phyloP scores from a whole-genome alignment of 2,888 invertebrate genomes.

The Elmis aenea region DNA sequence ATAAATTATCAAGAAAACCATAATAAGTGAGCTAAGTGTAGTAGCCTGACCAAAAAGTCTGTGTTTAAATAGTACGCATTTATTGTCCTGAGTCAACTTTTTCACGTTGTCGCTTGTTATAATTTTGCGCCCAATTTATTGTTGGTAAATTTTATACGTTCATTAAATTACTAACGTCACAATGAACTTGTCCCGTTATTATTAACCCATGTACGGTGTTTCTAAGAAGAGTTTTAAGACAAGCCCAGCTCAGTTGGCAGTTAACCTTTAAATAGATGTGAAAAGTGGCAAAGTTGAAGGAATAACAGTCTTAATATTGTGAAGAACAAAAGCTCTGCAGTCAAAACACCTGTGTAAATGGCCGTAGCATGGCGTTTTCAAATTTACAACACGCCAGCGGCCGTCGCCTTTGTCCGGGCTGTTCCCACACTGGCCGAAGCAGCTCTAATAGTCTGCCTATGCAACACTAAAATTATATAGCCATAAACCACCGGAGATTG shows the following conservation, averaged over 20 bases:
- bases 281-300: constrained; percentile 4
- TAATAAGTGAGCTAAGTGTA: too few relatives aligned
- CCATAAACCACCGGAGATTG: constrained; percentile 6
- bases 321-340: constrained; percentile 20
- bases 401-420: constrained; percentile 8
- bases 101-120: too few relatives aligned
- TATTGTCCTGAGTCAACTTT: too few relatives aligned
- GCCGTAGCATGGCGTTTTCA: constrained; percentile 15
- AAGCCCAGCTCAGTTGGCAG: background rate
- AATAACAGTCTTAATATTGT: constrained; percentile 7
- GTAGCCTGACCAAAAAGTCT: too few relatives aligned
- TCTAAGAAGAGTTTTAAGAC: too few relatives aligned
- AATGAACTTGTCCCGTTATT: too few relatives aligned
- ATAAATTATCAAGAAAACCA: too few relatives aligned
- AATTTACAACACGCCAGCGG: constrained; percentile 14
- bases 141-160: too few relatives aligned
- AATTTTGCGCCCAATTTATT: too few relatives aligned
- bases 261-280: background rate
- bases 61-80: too few relatives aligned
- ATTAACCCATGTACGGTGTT: too few relatives aligned
- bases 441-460: constrained; percentile 8
- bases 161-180: too few relatives aligned
- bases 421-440: constrained; percentile 13
- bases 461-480: constrained; percentile 14
- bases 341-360: constrained; percentile 25